Base-by-base conservation (phyloP, 92 coral and sea anemone genomes). In the Meandrina meandrites region DNA sequence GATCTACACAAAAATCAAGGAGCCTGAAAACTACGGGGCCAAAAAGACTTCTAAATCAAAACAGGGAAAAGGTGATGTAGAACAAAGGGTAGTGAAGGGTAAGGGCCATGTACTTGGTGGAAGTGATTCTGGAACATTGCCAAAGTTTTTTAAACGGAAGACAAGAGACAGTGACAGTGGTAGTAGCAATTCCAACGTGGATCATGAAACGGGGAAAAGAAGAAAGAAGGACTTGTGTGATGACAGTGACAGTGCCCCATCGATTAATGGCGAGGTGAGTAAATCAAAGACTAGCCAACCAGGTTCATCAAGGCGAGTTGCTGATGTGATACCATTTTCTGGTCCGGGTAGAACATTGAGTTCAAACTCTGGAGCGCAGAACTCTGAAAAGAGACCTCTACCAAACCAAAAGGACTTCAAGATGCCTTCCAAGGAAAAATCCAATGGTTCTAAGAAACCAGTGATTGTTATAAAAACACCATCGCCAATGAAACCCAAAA, bases 21-120 rank as follows among this genome's bases (percentile, higher is more conserved):
- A 97, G 80, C 99, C 99, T 27, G 98, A 97, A 30, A 94, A 95
- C 78, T 97, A 97, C 81, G 96, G 97, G 35, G 95, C 89, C 64
- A 93, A 94, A 87, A 93, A 90, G 79, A 36, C 83, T 40, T 77
- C 88, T 11, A 91, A 88, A 66, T 54, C 88, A 32, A 88, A 88
- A 62, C 42, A 88, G 36, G 75, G 60, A 16, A 60, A 83, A 71
- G 80, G 75, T 17, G 79, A 51, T n/a, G 31, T 10, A 27, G 80
- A 84, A 56, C 7, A 51, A 57, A 75, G n/a, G 14, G 18, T 34
- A n/a, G 66, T 15, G 21, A 84, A 88, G 76, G 57, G 37, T 4
- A 87, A 82, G 58, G 72, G 88, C 24, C 50, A 79, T 54, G 86
- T 67, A 22, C 79, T 69, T 5, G 80, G 80, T n/a, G 87, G 84